Evolutionary conservation across 2,797 vertebrate genomes (phyloP), one percentile per base, ranked within the genome.

Genomic region (Typhlichthys subterraneus): DNA sequence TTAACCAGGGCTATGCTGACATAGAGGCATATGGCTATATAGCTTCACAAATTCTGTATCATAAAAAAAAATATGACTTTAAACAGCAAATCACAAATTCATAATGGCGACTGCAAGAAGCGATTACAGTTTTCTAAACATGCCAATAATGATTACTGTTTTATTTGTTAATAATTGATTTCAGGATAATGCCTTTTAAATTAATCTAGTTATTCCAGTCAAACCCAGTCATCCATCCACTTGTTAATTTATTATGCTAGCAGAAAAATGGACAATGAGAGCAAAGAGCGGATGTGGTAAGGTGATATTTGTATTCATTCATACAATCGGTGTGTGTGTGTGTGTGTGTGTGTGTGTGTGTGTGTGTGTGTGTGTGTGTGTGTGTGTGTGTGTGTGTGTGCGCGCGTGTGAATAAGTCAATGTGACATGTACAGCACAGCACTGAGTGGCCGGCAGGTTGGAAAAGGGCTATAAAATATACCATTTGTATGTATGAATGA

Each of bases 1-100:
- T 84, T 80, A 81, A 82, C 70, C 56, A 67, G 69, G 70, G 77
- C 57, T 47, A 57, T 10, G 64, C 69, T 78, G 85, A 86, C 83
- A 82, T 71, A 75, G 67, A 63, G 72, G 54, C 67, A 83, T 69
- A 72, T 86, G 80, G 67, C 72, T 29, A 67, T 57, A 76, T 57
- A 57, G 73, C 69, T 64, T 55, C 50, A 59, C 75, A 69, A 68
- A 80, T 65, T 73, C 50, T 46, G 70, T 68, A 66, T 85, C 80
- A 84, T 83, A 84, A 80, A 54, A 72, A 29, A 66, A 31, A 7
- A 58, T 38, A 87, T 81, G 77, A 78, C 50, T 65, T 57, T 33
- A 59, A 63, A 67, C 60, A 62, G 55, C 65, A 70, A 53, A 59
- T 76, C 67, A 81, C 75, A 76, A 59, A 59, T 53, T 8, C 23